Evolutionary conservation across 2,888 invertebrate species (phyloP).

Genomic region (Callosobruchus maculatus): DNA sequence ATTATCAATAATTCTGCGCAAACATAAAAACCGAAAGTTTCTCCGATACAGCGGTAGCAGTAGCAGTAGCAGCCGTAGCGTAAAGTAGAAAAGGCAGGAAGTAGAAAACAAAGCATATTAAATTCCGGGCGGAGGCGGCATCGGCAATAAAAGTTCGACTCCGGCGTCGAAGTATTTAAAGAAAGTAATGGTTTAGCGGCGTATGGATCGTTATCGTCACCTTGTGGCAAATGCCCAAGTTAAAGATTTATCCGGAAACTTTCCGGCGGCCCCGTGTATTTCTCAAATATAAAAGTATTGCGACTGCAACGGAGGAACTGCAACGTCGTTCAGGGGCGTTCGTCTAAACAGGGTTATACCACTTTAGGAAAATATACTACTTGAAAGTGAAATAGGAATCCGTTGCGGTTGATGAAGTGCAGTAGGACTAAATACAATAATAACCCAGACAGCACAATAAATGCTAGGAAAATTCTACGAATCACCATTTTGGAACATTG

Average conservation of each 20-base stretch:
- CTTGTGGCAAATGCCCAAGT: constrained; percentile 31
- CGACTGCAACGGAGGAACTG: constrained; percentile 3
- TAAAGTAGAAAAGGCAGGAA: background rate
- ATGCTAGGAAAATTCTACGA: no score
- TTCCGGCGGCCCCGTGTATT: constrained; percentile 27
- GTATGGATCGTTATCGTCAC: constrained; percentile 41
- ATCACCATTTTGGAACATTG: no score
- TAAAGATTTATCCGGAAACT: constrained; percentile 37
- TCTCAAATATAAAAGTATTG: constrained; percentile 28
- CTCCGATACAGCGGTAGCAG: background rate
- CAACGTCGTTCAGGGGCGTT: background rate
- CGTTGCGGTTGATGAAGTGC: no score
- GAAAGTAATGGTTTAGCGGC: constrained; percentile 8
- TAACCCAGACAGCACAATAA: no score
- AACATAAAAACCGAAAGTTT: background rate
- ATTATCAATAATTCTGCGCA: background rate
- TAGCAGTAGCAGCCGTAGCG: background rate
- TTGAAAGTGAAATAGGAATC: no score
- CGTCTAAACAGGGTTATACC: background rate
- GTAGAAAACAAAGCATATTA: background rate
- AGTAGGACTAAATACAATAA: no score
- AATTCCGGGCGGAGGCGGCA: background rate
- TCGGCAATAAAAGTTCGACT: constrained; percentile 3
- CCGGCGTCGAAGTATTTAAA: constrained; percentile 13
- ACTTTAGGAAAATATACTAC: no score